Base-by-base conservation (phyloP, 2,888 invertebrate genomes). In the Nasonovia ribisnigri region DNA sequence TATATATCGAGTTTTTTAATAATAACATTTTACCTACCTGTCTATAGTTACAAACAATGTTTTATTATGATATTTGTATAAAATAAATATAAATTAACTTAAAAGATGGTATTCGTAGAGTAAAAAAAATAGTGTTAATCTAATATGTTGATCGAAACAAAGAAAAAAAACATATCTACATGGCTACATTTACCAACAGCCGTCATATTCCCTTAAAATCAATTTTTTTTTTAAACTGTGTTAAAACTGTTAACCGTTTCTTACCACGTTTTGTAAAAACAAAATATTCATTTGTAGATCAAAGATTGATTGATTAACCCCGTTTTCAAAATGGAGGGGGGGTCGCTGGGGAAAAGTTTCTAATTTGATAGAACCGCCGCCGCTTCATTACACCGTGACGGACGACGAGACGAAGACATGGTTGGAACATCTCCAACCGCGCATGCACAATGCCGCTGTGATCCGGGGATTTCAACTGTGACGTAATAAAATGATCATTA, bases 401-500 rank as follows among this genome's bases (percentile, higher is more conserved):
- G 84, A 84, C 43, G 84, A 84, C 29, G 36, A n/a, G 48, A 46
- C 46, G 46, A 87, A 29, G 46, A 46, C 46, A 24, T 20, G 29
- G 43, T 86, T 86, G 86, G 46, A 46, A 86, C 86, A 46, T 46
- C 43, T 86, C 86, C 86, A 86, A 86, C 86, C 16, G 86, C 16
- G 86, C 86, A 87, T 16, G n/a, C 86, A 87, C 84, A 43, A 77
- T 84, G 48, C 46, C 43, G 0, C 11, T 4, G n/a, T 11, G n/a
- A 48, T 87, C 86, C 8, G 46, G 29, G 13, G 46, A 87, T 87
- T 87, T 87, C 86, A 20, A 87, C 90, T 77, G 90, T 90, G 51
- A 48, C 90, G 90, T 51, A 90, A 51, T 90, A 77, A 90, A 77
- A 77, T 36, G 26, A 90, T 90, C 36, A 36, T 90, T 48, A 51